Evolutionary conservation across 2,113 vertebrate genomes (phyloP).

Genomic region (Silurus glanis): DNA sequence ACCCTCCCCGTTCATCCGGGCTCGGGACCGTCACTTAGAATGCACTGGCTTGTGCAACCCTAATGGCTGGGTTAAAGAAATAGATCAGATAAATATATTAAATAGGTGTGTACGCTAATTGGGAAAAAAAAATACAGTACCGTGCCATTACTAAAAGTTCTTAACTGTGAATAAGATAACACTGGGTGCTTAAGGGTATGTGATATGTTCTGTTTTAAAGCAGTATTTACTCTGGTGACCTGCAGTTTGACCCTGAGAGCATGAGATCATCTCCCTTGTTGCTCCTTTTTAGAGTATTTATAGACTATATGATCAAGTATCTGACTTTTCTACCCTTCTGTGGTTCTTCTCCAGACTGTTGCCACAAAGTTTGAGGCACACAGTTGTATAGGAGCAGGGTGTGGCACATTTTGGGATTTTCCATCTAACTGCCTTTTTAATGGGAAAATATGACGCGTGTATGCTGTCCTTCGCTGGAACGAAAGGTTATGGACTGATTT

Average conservation of each 20-base stretch:
- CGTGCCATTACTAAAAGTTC: too few species aligned
- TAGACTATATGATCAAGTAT: background rate
- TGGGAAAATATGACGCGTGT: background rate
- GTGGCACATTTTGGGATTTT: background rate
- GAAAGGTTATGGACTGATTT: constrained; percentile 17
- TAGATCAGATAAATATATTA: too few species aligned
- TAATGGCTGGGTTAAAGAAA: too few species aligned
- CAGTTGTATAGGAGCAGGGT: background rate
- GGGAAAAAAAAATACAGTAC: too few species aligned
- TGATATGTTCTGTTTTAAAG: background rate
- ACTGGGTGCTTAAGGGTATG: background rate
- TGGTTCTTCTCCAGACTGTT: too few species aligned
- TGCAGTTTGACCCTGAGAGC: background rate
- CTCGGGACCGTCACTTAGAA: too few species aligned
- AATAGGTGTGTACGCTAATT: too few species aligned
- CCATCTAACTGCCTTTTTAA: background rate
- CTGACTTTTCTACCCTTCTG: too few species aligned
- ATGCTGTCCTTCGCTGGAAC: background rate
- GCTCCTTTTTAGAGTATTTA: background rate
- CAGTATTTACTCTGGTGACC: background rate
- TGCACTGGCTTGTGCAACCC: too few species aligned
- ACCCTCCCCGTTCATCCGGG: too few species aligned
- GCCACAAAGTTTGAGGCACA: too few species aligned
- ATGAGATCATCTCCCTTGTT: background rate
- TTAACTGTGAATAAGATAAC: background rate